Evolutionary conservation across 2,888 invertebrate genomes (phyloP).

Genomic region (Pachycephus smyrnensis): DNA sequence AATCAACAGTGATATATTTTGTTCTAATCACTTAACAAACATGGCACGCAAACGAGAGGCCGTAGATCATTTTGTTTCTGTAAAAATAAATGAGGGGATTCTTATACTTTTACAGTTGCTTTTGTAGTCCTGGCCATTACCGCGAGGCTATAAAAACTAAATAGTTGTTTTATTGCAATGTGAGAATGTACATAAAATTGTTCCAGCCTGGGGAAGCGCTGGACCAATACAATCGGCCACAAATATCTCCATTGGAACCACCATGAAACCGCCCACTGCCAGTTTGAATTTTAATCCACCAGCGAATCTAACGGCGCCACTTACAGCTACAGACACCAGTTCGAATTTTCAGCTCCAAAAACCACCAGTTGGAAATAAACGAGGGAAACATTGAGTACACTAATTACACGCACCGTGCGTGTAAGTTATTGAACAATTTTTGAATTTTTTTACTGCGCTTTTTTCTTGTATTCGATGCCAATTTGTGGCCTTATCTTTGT

Average conservation of each 20-base stretch:
- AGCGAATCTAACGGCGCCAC: conserved; percentile 58
- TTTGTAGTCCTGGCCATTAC: not conserved
- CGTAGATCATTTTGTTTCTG: not conserved
- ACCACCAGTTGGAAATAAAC: conserved; percentile 76
- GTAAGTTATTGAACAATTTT: not conserved
- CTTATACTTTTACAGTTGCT: not conserved
- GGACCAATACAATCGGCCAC: conserved; percentile 51
- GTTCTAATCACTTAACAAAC: not conserved
- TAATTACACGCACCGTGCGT: not conserved
- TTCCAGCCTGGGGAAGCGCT: conserved; percentile 59
- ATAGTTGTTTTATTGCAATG: not conserved
- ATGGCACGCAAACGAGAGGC: not conserved
- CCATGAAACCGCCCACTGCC: conserved; percentile 61
- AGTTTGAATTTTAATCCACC: conserved; percentile 62
- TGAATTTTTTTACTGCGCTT: not conserved
- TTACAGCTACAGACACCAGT: conserved; percentile 51
- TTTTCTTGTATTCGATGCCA: not conserved
- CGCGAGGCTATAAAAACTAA: not conserved
- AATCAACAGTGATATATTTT: not conserved
- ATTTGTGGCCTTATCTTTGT: not conserved
- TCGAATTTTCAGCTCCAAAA: conserved; percentile 77
- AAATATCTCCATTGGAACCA: conserved; percentile 48
- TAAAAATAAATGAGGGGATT: not conserved
- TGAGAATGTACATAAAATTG: conserved; percentile 25
- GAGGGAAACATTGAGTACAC: conserved; percentile 74